Evolutionary conservation across 2,888 invertebrate species (phyloP).

Genomic region (Zele albiditarsus): DNA sequence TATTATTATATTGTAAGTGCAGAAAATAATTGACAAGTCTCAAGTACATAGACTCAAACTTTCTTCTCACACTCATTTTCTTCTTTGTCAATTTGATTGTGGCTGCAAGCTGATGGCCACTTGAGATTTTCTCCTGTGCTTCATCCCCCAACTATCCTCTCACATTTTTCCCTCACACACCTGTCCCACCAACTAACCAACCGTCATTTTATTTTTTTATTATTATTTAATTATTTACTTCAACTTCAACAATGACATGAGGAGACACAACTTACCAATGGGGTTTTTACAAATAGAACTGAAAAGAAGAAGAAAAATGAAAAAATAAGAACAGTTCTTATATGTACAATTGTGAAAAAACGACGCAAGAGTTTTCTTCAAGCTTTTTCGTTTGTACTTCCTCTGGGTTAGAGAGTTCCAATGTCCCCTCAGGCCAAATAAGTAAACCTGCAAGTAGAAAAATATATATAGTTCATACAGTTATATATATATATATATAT

Average conservation of each 20-base stretch:
- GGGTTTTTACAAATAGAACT: neutral
- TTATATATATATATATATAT: constrained; percentile 17
- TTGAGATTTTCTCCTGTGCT: constrained; percentile 38
- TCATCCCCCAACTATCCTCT: constrained; percentile 28
- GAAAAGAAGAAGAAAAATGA: too few species aligned
- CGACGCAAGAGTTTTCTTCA: neutral
- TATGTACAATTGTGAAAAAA: constrained; percentile 16
- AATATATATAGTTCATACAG: constrained; percentile 15
- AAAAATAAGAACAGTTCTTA: neutral
- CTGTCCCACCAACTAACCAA: neutral
- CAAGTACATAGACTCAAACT: constrained; percentile 53
- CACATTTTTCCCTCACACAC: constrained; percentile 29
- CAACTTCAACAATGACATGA: neutral
- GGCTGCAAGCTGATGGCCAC: constrained; percentile 55
- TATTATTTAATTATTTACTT: neutral
- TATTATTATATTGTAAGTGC: too few species aligned
- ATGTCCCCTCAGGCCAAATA: neutral
- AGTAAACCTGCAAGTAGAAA: neutral
- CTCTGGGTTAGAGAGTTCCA: neutral
- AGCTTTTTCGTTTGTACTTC: neutral
- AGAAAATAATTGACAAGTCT: neutral
- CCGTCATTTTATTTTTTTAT: neutral
- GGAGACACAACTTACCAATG: neutral
- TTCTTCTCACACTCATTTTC: constrained; percentile 50
- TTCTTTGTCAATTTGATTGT: constrained; percentile 57